Percentiles rank a stretch among this genome's conserved stretches.
These are phyloP conservation scores for Cheilosia impressa DNA, from an alignment of 2,888 invertebrate genomes.

Conservation along the genomic window DNA sequence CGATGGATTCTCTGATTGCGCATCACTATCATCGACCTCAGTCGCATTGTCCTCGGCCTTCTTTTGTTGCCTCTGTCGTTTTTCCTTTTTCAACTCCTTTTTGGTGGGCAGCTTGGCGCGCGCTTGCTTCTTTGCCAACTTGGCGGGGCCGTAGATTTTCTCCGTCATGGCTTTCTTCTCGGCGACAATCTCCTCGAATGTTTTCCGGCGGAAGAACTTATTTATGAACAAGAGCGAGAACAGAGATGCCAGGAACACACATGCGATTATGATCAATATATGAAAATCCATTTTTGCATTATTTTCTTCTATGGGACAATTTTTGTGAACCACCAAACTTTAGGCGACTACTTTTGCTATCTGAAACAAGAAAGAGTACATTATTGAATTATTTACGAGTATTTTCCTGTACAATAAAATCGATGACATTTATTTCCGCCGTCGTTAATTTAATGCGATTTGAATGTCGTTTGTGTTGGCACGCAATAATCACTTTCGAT, in stretches of 20 bases:
- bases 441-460: constrained; percentile 21
- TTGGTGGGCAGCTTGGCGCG: constrained; percentile 79
- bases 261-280: constrained; percentile 83
- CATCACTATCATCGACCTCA: constrained; percentile 78
- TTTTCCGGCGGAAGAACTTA: constrained; percentile 83
- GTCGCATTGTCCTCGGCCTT: constrained; percentile 77
- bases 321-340: constrained; percentile 33
- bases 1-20: constrained; percentile 80
- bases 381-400: constrained; percentile 35
- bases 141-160: constrained; percentile 82
- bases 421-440: constrained; percentile 43
- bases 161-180: constrained; percentile 83
- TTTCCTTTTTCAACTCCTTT: constrained; percentile 82
- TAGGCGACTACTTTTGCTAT: constrained; percentile 47
- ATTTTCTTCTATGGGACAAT: constrained; percentile 77
- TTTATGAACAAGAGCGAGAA: constrained; percentile 83
- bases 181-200: constrained; percentile 83
- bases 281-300: constrained; percentile 84
- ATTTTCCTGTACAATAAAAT: constrained; percentile 16
- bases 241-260: constrained; percentile 82
- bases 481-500: background rate
- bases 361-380: constrained; percentile 49
- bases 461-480: constrained; percentile 1
- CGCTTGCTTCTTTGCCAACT: constrained; percentile 76
- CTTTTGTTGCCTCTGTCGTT: constrained; percentile 80